Evolutionary conservation across 2,113 vertebrate species (phyloP).

Genomic region (Microtus pennsylvanicus): DNA sequence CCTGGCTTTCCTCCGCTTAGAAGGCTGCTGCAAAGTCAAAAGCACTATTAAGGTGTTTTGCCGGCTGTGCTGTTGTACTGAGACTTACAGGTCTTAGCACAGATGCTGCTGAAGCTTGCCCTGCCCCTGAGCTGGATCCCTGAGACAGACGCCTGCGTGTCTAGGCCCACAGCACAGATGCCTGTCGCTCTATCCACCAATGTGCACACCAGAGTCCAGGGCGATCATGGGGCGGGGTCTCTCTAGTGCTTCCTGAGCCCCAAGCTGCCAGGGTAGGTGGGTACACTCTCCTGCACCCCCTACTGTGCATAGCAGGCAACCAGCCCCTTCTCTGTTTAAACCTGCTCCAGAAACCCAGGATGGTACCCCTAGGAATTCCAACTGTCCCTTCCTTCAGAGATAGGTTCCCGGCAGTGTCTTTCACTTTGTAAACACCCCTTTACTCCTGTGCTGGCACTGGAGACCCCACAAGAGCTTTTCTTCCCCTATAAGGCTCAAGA

Average conservation of each 20-base stretch:
- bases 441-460: accelerated
- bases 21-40: background rate
- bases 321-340: background rate
- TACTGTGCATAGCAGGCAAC: background rate
- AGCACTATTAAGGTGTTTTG: background rate
- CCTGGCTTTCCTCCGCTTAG: background rate
- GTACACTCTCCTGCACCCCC: background rate
- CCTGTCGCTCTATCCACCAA: background rate
- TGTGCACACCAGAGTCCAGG: background rate
- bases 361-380: too few relatives aligned
- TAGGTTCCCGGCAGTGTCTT: too few relatives aligned
- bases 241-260: background rate
- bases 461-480: background rate
- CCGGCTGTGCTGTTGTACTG: background rate
- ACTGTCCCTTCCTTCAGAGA: background rate
- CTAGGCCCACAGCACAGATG: background rate
- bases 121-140: background rate
- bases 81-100: background rate
- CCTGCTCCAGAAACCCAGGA: background rate
- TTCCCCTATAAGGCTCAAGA: background rate
- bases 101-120: background rate
- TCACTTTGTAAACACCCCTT: too few relatives aligned
- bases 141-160: background rate
- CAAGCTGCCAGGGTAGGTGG: background rate
- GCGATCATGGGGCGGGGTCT: background rate